A percentile compares a stretch with the other conserved stretches of the same genome.
phyloP scores from a whole-genome alignment of 1,140 invertebrate genomes.

The Hypothenemus hampei region DNA sequence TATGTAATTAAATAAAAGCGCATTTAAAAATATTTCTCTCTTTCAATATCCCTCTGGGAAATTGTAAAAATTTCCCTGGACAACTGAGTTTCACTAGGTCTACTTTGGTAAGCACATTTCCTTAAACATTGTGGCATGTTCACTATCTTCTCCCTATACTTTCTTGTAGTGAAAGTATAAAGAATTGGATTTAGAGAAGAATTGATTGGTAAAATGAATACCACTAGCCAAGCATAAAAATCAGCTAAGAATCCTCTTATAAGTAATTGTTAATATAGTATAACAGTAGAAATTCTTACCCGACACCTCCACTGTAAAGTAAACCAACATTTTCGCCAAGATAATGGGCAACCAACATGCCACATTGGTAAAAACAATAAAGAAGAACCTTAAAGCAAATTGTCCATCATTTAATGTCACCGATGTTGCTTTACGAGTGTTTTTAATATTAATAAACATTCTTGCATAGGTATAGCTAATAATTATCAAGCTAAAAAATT shows the following conservation, averaged over 20 bases:
- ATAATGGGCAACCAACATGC: slow-evolving; percentile 74
- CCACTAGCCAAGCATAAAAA: slow-evolving; percentile 28
- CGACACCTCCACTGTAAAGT: slow-evolving; percentile 53
- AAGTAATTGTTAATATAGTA: slow-evolving; percentile 2
- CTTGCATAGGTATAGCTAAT: slow-evolving; percentile 60
- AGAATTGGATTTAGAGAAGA: slow-evolving; percentile 29
- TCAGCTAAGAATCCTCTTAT: slow-evolving; percentile 18
- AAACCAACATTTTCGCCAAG: slow-evolving; percentile 60
- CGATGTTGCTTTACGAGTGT: slow-evolving; percentile 56
- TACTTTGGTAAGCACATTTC: not conserved
- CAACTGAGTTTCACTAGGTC: not conserved
- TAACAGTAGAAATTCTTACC: slow-evolving; percentile 21
- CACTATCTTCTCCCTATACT: slow-evolving; percentile 11
- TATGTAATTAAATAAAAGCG: not conserved
- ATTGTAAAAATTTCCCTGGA: not conserved
- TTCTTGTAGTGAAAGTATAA: slow-evolving; percentile 30
- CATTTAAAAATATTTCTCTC: not conserved
- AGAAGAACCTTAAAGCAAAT: slow-evolving; percentile 67
- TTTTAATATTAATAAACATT: slow-evolving; percentile 61
- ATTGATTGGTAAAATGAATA: slow-evolving; percentile 30
- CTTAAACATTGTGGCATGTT: slow-evolving; percentile 13
- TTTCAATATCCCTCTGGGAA: slow-evolving; percentile 1
- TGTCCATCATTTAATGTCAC: slow-evolving; percentile 59
- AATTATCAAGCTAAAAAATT: slow-evolving; percentile 52
- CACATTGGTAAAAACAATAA: slow-evolving; percentile 70